Conservation (phyloP, 2,113 vertebrate genomes). For the Vombatus ursinus region DNA sequence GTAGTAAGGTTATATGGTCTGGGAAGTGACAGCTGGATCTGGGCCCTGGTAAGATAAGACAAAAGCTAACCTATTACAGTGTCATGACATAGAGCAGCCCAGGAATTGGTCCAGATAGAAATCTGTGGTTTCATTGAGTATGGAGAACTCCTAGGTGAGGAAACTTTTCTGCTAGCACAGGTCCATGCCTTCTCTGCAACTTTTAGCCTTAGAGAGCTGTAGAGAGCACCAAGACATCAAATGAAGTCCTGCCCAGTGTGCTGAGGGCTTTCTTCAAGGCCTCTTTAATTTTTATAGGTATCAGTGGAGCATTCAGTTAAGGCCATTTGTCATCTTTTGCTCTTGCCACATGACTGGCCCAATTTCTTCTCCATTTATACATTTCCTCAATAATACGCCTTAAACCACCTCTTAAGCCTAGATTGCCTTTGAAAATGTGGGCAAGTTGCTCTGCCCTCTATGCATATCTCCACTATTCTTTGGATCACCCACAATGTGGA, state of each 20-base stretch:
- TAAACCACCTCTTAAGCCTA: background rate
- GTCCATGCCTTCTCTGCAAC: background rate
- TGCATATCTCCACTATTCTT: background rate
- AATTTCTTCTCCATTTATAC: background rate
- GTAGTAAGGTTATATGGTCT: background rate
- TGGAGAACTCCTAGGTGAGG: background rate
- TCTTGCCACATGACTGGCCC: background rate
- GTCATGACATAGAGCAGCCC: background rate
- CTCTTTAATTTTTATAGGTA: background rate
- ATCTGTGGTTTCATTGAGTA: background rate
- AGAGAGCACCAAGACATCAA: background rate
- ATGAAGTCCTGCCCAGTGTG: background rate
- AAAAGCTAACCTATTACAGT: background rate
- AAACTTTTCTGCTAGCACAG: background rate
- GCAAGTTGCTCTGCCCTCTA: background rate
- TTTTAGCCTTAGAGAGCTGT: background rate
- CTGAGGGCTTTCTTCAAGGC: background rate
- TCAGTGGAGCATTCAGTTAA: background rate
- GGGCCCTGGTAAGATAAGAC: background rate
- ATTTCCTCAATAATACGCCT: background rate
- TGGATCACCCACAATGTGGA: background rate
- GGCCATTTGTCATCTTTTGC: background rate
- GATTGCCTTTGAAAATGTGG: background rate
- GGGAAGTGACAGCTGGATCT: background rate
- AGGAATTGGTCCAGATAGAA: background rate